Percentiles rank a stretch among this genome's conserved stretches.
phyloP scores from a whole-genome alignment of 2,797 vertebrate species.

The Agapornis canus region DNA sequence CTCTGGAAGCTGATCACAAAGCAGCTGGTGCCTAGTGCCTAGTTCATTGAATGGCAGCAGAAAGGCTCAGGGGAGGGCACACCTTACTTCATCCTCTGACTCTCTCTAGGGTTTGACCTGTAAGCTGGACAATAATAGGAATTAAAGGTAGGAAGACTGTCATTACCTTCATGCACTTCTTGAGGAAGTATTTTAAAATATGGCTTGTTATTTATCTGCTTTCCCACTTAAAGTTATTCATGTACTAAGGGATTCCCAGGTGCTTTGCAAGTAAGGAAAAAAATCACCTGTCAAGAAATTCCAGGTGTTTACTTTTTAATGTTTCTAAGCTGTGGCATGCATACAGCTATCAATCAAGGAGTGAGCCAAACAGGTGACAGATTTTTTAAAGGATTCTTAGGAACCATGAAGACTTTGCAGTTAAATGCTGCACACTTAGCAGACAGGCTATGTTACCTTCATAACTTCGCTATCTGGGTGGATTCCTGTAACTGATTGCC shows the following conservation, averaged over 20 bases:
- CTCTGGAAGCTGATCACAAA: fast-evolving
- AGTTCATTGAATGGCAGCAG: background rate
- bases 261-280: slow-evolving; percentile 14
- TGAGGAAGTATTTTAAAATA: background rate
- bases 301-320: slow-evolving; percentile 30
- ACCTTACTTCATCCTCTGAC: background rate
- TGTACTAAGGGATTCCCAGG: background rate
- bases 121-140: background rate
- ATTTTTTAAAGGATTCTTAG: slow-evolving; percentile 5
- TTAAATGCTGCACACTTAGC: background rate
- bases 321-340: background rate
- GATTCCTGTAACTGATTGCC: background rate
- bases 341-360: slow-evolving; percentile 9
- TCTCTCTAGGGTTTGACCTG: background rate
- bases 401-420: background rate
- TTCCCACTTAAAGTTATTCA: slow-evolving; percentile 14
- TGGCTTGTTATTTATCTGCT: background rate
- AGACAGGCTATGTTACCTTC: background rate
- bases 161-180: background rate
- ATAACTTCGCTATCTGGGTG: background rate
- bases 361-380: background rate
- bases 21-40: background rate
- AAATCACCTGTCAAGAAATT: slow-evolving; percentile 36
- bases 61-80: background rate
- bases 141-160: background rate